Evolutionary conservation across 2,888 invertebrate genomes (phyloP), one percentile per base, ranked within the genome.

Genomic region (Rhaphigaster nebulosa): DNA sequence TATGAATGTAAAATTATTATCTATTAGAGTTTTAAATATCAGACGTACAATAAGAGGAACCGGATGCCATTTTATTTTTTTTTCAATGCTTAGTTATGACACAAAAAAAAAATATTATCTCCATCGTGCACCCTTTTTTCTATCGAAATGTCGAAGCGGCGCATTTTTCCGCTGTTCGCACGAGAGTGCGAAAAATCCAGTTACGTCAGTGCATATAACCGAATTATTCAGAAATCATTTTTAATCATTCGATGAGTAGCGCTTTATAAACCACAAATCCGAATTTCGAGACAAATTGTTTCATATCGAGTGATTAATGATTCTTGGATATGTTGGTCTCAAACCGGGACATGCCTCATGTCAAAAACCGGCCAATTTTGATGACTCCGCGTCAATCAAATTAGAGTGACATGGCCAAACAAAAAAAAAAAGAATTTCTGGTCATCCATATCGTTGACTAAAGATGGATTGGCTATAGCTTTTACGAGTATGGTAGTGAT

Each of bases 341-440:
- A 23, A 20, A 34, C 34, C 38, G 38, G 65, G 70, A 76, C 70
- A 76, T 76, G 70, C 70, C 70, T 76, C 70, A 76, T 76, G 70
- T 76, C 70, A 76, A 76, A 76, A 38, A 76, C 34, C 70, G 70
- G n/a, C 38, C 70, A 76, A 23, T 38, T 76, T 38, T 76, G 70
- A 76, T 76, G 70, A 76, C 70, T 38, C 70, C 5, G 8, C 70
- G 70, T 76, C 70, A 76, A 76, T 76, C 70, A 76, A 76, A 76
- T 76, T 76, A 38, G 70, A 76, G 18, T 38, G 38, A 38, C 65
- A 15, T 15, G 65, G 3, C 0, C 29, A 34, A 65, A n/a, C 8
- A 38, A 38, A 38, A 60, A 38, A 38, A 38, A 60, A 76, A 76
- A 76, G 12, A 76, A 76, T 20, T 34, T 0, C 23, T 8, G 4